phyloP scores from a whole-genome alignment of 2,888 invertebrate genomes.

The Athetis lepigone region DNA sequence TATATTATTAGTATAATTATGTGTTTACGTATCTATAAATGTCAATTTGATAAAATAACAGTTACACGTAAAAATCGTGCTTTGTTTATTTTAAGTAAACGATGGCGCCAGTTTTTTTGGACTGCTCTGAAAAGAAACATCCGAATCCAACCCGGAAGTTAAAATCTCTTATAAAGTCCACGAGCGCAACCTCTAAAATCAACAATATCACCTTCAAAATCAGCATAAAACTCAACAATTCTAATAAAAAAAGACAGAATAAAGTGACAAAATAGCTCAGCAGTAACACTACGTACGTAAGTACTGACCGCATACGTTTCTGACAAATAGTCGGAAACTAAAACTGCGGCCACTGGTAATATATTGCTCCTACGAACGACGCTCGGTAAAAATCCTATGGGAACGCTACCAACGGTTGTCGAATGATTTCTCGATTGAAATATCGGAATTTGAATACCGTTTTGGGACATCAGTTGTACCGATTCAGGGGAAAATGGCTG shows the following conservation, averaged over 20 bases:
- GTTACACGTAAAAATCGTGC: too few relatives aligned
- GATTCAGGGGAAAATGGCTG: slow-evolving; percentile 22
- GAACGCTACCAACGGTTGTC: slow-evolving; percentile 35
- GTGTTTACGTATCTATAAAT: too few relatives aligned
- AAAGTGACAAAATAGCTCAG: background rate
- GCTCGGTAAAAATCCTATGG: slow-evolving; percentile 41
- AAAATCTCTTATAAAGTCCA: too few relatives aligned
- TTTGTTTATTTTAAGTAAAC: too few relatives aligned
- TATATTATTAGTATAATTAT: too few relatives aligned
- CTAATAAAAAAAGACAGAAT: background rate
- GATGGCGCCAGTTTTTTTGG: too few relatives aligned
- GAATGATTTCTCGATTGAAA: slow-evolving; percentile 37
- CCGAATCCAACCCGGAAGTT: too few relatives aligned
- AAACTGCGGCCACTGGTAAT: slow-evolving; percentile 32
- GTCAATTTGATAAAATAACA: too few relatives aligned
- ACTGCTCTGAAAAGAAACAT: too few relatives aligned
- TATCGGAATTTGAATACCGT: slow-evolving; percentile 46
- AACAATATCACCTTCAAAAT: background rate
- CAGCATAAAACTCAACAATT: background rate
- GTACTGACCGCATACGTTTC: slow-evolving; percentile 9
- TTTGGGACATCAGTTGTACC: slow-evolving; percentile 27
- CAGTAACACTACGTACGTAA: background rate
- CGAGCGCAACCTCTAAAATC: too few relatives aligned
- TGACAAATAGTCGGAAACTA: slow-evolving; percentile 38
- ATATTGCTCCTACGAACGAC: slow-evolving; percentile 24